Conservation (phyloP, 2,888 invertebrate genomes). For the Ectemnius cavifrons region DNA sequence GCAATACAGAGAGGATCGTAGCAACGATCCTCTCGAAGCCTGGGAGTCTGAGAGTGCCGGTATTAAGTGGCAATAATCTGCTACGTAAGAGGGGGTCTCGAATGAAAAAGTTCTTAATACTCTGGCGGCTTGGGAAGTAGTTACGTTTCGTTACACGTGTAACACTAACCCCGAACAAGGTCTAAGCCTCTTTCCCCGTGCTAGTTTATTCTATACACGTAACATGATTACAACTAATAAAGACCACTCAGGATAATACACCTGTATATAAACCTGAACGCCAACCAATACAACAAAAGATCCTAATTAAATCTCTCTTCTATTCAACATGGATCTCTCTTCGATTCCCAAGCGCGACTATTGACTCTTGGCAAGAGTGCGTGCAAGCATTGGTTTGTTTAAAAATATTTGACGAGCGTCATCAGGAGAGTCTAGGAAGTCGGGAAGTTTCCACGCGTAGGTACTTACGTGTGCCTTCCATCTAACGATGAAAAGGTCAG, state of each 20-base stretch:
- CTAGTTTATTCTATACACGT: neutral
- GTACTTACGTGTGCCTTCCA: conserved; percentile 23
- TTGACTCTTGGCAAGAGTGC: too few relatives aligned
- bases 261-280: neutral
- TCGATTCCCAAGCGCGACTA: too few relatives aligned
- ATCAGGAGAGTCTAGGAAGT: conserved; percentile 7
- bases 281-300: neutral
- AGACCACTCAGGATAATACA: neutral
- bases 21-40: conserved; percentile 13
- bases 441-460: conserved; percentile 28
- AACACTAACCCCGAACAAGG: neutral
- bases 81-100: neutral
- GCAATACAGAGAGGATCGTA: conserved; percentile 28
- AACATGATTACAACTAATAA: conserved; percentile 1
- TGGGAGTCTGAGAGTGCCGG: neutral
- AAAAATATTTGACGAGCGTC: too few relatives aligned
- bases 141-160: neutral
- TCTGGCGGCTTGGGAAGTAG: conserved; percentile 4
- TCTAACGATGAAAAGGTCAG: conserved; percentile 55
- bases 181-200: conserved; percentile 2
- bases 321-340: too few relatives aligned
- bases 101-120: conserved; percentile 18
- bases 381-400: too few relatives aligned
- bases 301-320: too few relatives aligned
- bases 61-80: conserved; percentile 10